Evolutionary conservation across 2,888 invertebrate genomes (phyloP), one percentile per base, ranked within the genome.

Genomic region (Dascillus cervinus): DNA sequence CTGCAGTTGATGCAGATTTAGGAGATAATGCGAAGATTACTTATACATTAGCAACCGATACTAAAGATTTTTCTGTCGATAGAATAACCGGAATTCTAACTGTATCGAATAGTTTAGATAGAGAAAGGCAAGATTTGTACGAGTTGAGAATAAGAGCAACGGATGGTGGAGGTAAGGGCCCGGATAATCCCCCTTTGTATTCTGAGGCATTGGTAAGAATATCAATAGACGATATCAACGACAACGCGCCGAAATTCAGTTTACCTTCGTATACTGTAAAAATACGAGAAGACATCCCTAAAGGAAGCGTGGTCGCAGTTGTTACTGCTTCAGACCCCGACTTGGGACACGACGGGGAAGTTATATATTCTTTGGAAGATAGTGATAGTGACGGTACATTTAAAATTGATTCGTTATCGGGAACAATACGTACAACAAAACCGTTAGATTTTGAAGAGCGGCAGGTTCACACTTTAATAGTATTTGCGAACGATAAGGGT

Each of bases 211-310:
- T 84, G 13, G 82, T 95, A 12, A 75, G 85, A 41, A 79, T 91
- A 23, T 73, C 77, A 15, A 79, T 91, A 3, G 85, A 87, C 53
- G 95, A 96, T 63, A 82, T 91, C 27, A 95, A 95, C 65, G 95
- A 88, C 64, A 88, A 86, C 59, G 73, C 84, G 2, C 92, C 92
- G 1, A 75, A 71, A 39, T 95, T 94, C 60, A 80, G 82, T 14
- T 70, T 87, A 25, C 64, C 75, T 13, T 75, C 77, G 41, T 89
- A 88, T 55, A 58, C 66, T 2, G 87, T 90, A 19, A 85, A 88
- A 56, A 79, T 91, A 11, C 77, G 90, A 3, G 95, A 96, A 64
- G 95, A 95, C 64, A 76, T 94, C 30, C 95, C 94, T 0, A 66
- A 77, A 2, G 92, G 92, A 38, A 82, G 88, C 34, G 82, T 91